Evolutionary conservation across 2,888 invertebrate genomes (phyloP).

Genomic region (Tanypteryx hageni): DNA sequence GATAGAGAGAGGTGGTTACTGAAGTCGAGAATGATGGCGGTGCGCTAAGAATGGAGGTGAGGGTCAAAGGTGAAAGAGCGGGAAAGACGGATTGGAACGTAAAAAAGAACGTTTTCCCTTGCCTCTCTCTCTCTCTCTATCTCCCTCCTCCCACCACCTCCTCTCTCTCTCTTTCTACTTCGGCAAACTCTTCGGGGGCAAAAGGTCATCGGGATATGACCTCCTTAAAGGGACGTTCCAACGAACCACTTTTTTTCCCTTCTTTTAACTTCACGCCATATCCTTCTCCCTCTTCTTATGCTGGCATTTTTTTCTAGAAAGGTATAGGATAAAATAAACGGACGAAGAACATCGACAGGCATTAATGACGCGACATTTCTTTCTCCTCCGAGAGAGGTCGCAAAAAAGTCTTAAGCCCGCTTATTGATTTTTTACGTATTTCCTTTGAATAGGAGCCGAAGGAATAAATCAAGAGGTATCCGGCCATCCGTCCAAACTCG

Average conservation of each 20-base stretch:
- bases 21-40: constrained; percentile 15
- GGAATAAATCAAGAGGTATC: neutral
- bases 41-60: constrained; percentile 5
- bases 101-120: neutral
- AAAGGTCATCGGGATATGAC: constrained; percentile 12
- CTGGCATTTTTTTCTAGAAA: neutral
- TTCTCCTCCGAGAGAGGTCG: neutral
- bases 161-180: neutral
- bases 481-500: neutral
- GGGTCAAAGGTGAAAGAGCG: constrained; percentile 16
- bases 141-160: neutral
- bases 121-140: neutral
- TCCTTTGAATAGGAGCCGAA: neutral
- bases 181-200: neutral
- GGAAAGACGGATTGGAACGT: constrained; percentile 16
- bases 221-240: neutral
- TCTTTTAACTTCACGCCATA: neutral
- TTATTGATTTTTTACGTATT: constrained; percentile 9
- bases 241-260: neutral
- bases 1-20: neutral
- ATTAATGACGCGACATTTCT: neutral
- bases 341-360: neutral
- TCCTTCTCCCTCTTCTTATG: neutral
- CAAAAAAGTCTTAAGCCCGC: too few species aligned
- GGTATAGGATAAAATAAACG: neutral